phyloP scores from a whole-genome alignment of 1,140 invertebrate genomes.

The Adelges cooleyi region DNA sequence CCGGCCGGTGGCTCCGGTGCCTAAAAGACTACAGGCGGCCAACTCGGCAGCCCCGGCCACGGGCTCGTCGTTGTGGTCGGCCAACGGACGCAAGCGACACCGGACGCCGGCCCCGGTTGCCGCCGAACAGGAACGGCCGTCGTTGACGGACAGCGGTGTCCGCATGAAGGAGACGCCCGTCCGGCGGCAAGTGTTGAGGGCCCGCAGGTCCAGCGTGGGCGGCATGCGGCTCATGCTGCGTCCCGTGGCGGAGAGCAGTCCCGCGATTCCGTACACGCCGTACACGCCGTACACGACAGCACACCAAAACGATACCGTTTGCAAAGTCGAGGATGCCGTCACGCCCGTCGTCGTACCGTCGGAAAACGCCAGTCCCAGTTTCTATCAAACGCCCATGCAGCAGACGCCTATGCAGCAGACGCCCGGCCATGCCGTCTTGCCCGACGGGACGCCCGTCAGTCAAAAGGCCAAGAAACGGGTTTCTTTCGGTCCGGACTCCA shows the following conservation, averaged over 20 bases:
- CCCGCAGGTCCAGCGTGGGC: background rate
- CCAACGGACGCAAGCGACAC: background rate
- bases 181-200: background rate
- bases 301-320: too few relatives aligned
- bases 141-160: background rate
- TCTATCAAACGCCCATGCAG: background rate
- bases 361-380: background rate
- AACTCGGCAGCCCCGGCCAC: too few relatives aligned
- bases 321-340: background rate
- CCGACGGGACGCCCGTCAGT: too few relatives aligned
- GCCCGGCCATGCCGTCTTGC: too few relatives aligned
- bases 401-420: background rate
- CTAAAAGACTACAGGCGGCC: too few relatives aligned
- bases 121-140: background rate
- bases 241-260: conserved; percentile 5
- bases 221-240: background rate
- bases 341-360: background rate
- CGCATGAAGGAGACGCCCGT: background rate
- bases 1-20: background rate
- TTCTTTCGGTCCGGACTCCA: too few relatives aligned
- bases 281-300: background rate
- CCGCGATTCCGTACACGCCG: background rate
- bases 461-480: background rate
- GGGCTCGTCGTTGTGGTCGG: too few relatives aligned
- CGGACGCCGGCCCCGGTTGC: background rate